Percentiles rank a stretch among this genome's conserved stretches.
phyloP scores from a whole-genome alignment of 2,797 vertebrate species.

The Anguilla pacifica region DNA sequence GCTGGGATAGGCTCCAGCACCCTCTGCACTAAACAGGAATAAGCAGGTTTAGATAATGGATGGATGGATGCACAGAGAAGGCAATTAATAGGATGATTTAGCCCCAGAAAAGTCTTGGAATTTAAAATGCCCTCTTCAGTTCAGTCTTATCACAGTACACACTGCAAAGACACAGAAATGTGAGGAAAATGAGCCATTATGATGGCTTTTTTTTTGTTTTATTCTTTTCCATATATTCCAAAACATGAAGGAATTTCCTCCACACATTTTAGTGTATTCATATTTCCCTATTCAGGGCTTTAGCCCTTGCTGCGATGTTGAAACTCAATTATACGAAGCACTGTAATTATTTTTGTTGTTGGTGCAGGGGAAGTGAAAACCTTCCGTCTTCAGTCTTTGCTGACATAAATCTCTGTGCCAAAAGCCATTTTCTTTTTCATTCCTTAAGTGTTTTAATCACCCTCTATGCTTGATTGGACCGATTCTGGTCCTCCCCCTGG shows the following conservation, averaged over 20 bases:
- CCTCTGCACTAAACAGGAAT: too few relatives aligned
- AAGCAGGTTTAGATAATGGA: too few relatives aligned
- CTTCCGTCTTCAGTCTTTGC: conserved; percentile 19
- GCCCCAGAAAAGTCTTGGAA: neutral
- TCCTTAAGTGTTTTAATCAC: conserved; percentile 7
- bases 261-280: neutral
- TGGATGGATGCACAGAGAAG: too few relatives aligned
- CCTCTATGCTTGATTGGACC: neutral
- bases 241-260: neutral
- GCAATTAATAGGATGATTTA: neutral
- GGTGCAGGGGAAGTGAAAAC: conserved; percentile 12
- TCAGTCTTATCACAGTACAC: too few relatives aligned
- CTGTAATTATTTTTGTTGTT: conserved; percentile 6
- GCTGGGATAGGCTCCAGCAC: too few relatives aligned
- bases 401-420: conserved; percentile 16
- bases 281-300: neutral
- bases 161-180: neutral
- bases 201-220: neutral
- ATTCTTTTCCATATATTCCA: neutral
- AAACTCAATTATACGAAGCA: neutral
- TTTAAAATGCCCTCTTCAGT: neutral
- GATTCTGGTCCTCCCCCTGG: neutral
- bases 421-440: conserved; percentile 18
- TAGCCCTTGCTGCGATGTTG: neutral
- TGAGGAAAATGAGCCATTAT: neutral